Base-by-base conservation (phyloP, 2,888 invertebrate genomes). In the Pseudanteris insignis region DNA sequence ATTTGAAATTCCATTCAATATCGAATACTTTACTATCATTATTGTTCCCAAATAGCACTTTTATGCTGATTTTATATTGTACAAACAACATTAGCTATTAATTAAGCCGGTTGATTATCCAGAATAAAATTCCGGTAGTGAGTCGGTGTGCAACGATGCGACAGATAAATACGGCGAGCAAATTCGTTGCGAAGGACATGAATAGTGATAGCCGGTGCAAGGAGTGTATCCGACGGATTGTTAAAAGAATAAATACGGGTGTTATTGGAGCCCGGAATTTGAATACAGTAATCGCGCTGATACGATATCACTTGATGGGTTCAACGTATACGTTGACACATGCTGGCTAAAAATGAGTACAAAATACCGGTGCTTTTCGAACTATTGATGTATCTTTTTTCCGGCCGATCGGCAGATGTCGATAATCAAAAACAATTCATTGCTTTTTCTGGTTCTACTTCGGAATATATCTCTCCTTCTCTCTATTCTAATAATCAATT, bases 211-310 rank as follows among this genome's bases (percentile, higher is more conserved):
- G 44, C 18, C 18, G 11, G 29, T 25, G 28, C 37, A 32, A 37
- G 48, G 18, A 32, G 48, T 2, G 15, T 44, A 43, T 43, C 48
- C 43, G 48, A 37, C 25, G 40, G 46, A 46, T 51, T 34, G 46
- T 36, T 46, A 46, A 46, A 46, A 53, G 60, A 60, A 54, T 47
- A 54, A 47, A 60, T 41, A 38, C 41, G 25, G 24, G 26, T 47
- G 53, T 41, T 43, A 60, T 41, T 48, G 33, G 21, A 41, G 47
- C 33, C 21, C 30, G 40, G 30, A 37, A 48, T 43, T 47, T 40
- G 40, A 28, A 53, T 50, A 28, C 47, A 41, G 40, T 53, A 58
- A 44, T 59, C 47, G 44, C 37, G 15, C 15, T 13, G 40, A 34
- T 34, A 36, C 37, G 25, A 58, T 50, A 37, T 58, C 58, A 50